Evolutionary conservation across 2,113 vertebrate species (phyloP).

Genomic region (Strix uralensis): DNA sequence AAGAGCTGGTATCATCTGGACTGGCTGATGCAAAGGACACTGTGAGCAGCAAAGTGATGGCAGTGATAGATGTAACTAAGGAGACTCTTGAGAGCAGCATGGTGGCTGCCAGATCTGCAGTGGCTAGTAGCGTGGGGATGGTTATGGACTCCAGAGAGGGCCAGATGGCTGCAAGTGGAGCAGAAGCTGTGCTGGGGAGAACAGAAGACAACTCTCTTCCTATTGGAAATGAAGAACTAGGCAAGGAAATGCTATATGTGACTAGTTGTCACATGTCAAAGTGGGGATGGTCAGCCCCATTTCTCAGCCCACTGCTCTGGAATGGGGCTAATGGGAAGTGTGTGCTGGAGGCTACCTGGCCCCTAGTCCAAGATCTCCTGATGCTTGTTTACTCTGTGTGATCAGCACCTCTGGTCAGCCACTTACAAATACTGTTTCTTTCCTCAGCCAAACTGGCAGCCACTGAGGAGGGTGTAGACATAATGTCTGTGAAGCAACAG

Average conservation of each 20-base stretch:
- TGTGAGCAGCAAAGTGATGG: constrained; percentile 57
- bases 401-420: neutral
- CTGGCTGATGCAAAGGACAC: constrained; percentile 77
- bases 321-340: neutral
- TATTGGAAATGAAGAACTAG: constrained; percentile 80
- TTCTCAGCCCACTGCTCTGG: neutral
- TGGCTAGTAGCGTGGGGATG: constrained; percentile 63
- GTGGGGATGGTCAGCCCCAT: neutral
- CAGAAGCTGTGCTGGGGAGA: constrained; percentile 71
- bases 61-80: constrained; percentile 29
- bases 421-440: neutral
- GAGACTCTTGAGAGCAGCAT: constrained; percentile 72
- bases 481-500: neutral
- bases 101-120: constrained; percentile 75
- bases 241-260: constrained; percentile 56
- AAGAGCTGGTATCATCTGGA: constrained; percentile 64
- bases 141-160: constrained; percentile 59
- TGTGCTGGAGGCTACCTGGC: neutral
- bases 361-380: neutral
- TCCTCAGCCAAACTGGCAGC: neutral
- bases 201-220: constrained; percentile 80
- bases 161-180: constrained; percentile 74
- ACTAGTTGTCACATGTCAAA: accelerated
- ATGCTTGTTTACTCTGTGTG: neutral
- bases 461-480: neutral